These are phyloP conservation scores for Nasonia oneida DNA, from an alignment of 2,888 invertebrate species.

Conservation along the genomic window DNA sequence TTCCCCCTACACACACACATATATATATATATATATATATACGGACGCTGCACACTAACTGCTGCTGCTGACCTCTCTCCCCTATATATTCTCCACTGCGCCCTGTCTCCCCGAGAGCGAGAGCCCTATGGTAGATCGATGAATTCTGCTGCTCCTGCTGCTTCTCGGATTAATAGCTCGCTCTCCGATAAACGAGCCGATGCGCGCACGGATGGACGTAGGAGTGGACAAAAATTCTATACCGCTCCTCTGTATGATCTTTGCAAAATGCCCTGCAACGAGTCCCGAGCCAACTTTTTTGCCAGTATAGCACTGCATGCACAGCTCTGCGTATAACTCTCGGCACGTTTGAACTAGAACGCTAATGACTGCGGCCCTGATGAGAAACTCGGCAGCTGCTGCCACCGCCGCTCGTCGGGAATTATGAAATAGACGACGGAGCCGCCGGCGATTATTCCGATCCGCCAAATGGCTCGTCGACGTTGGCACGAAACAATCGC, in stretches of 20 bases:
- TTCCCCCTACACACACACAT: background rate
- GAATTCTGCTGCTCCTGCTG: slow-evolving; percentile 28
- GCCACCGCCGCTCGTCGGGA: background rate
- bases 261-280: slow-evolving; percentile 17
- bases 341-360: background rate
- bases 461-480: background rate
- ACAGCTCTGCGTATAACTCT: background rate
- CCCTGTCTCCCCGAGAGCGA: background rate
- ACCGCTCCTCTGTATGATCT: background rate
- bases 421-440: slow-evolving; percentile 7
- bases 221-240: background rate
- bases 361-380: slow-evolving; percentile 5
- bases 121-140: slow-evolving; percentile 43
- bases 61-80: slow-evolving; percentile 11
- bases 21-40: background rate
- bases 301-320: background rate
- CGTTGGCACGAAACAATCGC: slow-evolving; percentile 14
- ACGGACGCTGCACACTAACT: background rate
- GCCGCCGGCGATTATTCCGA: background rate
- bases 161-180: slow-evolving; percentile 55
- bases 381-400: background rate
- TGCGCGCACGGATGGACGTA: background rate
- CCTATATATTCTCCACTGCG: background rate
- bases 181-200: slow-evolving; percentile 47
- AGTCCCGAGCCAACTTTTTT: slow-evolving; percentile 40